These are phyloP conservation scores for Aurelia sp. DNA, from an alignment of 30 jellyfish, hydroid and myxozoan genomes.

Conservation along the genomic window DNA sequence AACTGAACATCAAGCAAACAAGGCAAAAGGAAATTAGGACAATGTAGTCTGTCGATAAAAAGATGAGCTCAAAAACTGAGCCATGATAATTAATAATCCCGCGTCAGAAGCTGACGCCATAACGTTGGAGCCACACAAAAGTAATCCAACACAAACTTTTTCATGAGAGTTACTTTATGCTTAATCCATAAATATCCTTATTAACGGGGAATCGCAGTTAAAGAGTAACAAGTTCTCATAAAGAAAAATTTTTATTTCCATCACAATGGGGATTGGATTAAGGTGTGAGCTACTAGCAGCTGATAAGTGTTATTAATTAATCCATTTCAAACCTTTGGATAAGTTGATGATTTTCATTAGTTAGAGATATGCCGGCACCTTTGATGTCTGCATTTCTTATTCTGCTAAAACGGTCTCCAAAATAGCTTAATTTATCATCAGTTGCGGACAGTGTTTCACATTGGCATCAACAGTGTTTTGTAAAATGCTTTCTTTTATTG, in stretches of 20 bases:
- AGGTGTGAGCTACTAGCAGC: constrained; percentile 42
- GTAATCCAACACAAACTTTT: constrained; percentile 41
- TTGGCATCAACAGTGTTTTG: no score
- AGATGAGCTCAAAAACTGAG: constrained; percentile 27
- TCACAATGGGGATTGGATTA: constrained; percentile 45
- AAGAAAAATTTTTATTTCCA: constrained; percentile 26
- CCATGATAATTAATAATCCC: constrained; percentile 17
- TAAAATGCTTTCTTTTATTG: no score
- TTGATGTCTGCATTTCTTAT: constrained; percentile 48
- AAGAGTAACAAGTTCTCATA: constrained; percentile 47
- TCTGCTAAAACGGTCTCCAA: constrained; percentile 36
- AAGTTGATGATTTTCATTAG: constrained; percentile 44
- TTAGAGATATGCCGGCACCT: constrained; percentile 53
- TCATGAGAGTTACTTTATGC: constrained; percentile 43
- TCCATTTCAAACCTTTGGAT: constrained; percentile 38
- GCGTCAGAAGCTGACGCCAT: constrained; percentile 70
- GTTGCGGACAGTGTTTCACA: no score
- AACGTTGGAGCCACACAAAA: constrained; percentile 36
- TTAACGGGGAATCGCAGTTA: constrained; percentile 56
- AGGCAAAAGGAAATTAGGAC: not conserved
- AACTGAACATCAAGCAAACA: no score
- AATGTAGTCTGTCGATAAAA: constrained; percentile 20
- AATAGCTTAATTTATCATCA: constrained; percentile 3
- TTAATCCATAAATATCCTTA: constrained; percentile 28
- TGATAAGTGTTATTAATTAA: constrained; percentile 58